Evolutionary conservation across 1,140 invertebrate species (phyloP).

Genomic region (Orchesella cincta): DNA sequence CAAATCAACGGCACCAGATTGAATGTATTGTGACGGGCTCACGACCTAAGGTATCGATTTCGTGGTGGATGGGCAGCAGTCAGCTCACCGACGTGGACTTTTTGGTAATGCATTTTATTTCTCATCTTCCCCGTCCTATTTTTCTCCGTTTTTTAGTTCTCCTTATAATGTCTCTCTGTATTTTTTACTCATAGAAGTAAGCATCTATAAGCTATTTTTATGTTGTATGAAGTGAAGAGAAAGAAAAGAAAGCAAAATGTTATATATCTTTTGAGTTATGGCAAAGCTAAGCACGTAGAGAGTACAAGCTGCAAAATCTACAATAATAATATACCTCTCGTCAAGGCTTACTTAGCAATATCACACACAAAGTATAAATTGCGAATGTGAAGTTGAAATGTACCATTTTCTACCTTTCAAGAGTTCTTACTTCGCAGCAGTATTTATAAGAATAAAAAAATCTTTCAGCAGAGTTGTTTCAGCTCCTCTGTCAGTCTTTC

Average conservation of each 20-base stretch:
- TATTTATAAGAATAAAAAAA: no score
- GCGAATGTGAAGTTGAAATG: no score
- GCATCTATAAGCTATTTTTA: no score
- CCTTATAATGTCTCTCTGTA: constrained; percentile 11
- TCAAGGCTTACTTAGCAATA: no score
- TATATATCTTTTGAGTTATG: no score
- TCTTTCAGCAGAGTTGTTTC: not conserved
- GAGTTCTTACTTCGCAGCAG: no score
- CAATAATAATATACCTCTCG: no score
- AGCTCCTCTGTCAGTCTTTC: not conserved
- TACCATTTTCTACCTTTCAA: no score
- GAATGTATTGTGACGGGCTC: constrained; percentile 49
- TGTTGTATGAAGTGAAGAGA: not conserved
- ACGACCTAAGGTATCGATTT: constrained; percentile 50
- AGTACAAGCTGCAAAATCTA: no score
- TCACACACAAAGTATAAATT: no score
- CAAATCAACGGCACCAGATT: constrained; percentile 50
- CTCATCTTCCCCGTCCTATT: not conserved
- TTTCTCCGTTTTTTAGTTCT: constrained; percentile 23
- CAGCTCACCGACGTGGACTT: constrained; percentile 51
- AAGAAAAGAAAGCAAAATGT: not conserved
- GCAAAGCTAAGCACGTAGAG: not conserved
- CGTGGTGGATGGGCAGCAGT: constrained; percentile 51
- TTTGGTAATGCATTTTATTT: constrained; percentile 44
- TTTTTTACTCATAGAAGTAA: constrained; percentile 10